Evolutionary conservation across 1,140 invertebrate genomes (phyloP).

Genomic region (Drosophila sulfurigaster): DNA sequence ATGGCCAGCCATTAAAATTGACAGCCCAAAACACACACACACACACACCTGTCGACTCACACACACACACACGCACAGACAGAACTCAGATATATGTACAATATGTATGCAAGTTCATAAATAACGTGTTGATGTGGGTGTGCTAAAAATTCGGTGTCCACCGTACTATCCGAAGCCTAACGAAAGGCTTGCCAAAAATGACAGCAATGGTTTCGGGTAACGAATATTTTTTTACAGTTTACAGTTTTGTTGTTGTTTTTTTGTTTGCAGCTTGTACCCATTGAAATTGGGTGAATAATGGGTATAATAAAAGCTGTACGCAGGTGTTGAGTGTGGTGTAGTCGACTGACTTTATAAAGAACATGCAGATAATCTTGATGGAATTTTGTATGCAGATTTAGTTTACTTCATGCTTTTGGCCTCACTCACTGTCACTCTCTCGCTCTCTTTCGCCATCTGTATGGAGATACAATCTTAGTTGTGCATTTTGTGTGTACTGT

Average conservation of each 20-base stretch:
- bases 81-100: background rate
- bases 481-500: background rate
- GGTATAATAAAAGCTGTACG: background rate
- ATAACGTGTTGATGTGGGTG: conserved; percentile 52
- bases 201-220: conserved; percentile 16
- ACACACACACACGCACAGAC: conserved; percentile 11
- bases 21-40: conserved; percentile 37
- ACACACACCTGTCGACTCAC: conserved; percentile 20
- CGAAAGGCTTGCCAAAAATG: conserved; percentile 46
- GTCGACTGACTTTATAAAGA: background rate
- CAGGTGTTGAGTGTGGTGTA: background rate
- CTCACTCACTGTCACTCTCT: too few relatives aligned
- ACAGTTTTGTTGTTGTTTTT: background rate
- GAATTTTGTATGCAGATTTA: background rate
- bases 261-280: background rate
- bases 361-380: background rate
- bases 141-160: conserved; percentile 22
- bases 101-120: conserved; percentile 21
- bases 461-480: background rate
- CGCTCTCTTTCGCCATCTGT: too few relatives aligned
- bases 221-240: background rate
- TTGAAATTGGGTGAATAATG: background rate
- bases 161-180: conserved; percentile 1
- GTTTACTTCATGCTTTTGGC: background rate
- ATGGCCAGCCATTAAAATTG: conserved; percentile 80